Conservation (phyloP, 2,888 invertebrate genomes). For the Hydrotaea diabolus region DNA sequence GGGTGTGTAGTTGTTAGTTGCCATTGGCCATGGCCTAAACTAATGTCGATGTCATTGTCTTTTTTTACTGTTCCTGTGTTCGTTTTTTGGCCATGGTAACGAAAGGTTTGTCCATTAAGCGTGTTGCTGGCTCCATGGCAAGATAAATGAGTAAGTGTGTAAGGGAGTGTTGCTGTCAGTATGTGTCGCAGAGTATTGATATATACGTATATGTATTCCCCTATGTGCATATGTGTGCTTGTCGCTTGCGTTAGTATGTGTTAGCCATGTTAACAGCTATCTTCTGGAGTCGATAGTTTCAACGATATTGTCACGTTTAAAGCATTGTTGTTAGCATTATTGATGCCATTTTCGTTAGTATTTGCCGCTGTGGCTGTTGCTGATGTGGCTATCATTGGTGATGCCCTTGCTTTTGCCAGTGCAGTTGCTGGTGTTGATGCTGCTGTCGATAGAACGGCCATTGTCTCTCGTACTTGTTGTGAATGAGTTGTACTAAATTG, state of each 20-base stretch:
- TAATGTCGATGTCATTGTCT: conserved; percentile 47
- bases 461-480: conserved; percentile 17
- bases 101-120: conserved; percentile 6
- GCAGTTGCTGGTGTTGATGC: conserved; percentile 51
- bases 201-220: conserved; percentile 2
- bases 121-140: conserved; percentile 6
- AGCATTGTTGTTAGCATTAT: conserved; percentile 33
- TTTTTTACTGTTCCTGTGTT: conserved; percentile 10
- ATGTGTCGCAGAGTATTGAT: conserved; percentile 1
- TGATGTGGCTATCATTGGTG: conserved; percentile 25
- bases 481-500: conserved; percentile 39
- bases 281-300: conserved; percentile 53
- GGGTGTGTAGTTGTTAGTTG: conserved; percentile 33
- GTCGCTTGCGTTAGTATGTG: too few species aligned
- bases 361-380: conserved; percentile 14
- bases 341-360: conserved; percentile 35
- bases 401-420: conserved; percentile 49
- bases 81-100: conserved; percentile 31
- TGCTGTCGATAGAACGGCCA: conserved; percentile 35
- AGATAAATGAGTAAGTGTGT: not conserved
- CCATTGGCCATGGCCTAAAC: conserved; percentile 54
- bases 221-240: not conserved
- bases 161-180: not conserved
- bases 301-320: conserved; percentile 61
- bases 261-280: conserved; percentile 28